phyloP scores from a whole-genome alignment of 2,797 vertebrate genomes.

The Moxostoma hubbsi region DNA sequence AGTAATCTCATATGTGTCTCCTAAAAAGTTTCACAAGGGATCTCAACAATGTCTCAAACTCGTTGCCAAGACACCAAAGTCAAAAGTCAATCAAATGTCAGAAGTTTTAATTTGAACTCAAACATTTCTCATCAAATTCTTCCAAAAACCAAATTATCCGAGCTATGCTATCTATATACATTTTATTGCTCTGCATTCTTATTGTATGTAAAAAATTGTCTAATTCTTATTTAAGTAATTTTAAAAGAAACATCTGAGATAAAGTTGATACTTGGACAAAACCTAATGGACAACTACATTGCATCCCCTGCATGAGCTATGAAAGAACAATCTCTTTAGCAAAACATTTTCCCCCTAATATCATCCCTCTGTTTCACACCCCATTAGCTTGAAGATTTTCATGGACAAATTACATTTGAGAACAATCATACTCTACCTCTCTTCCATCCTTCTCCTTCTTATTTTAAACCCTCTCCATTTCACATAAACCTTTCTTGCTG shows the following conservation, averaged over 20 bases:
- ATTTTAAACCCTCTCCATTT: background rate
- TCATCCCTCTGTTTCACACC: background rate
- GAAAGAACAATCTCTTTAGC: background rate
- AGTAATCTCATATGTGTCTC: no score
- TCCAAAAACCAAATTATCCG: background rate
- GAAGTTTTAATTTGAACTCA: no score
- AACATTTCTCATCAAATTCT: no score
- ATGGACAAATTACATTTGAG: conserved; percentile 12
- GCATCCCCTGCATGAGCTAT: background rate
- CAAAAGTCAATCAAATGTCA: background rate
- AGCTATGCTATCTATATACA: background rate
- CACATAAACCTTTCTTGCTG: background rate
- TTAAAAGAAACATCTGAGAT: background rate
- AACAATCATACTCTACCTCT: background rate
- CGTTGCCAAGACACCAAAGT: background rate
- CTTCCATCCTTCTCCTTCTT: background rate
- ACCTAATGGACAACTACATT: background rate
- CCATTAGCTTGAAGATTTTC: background rate
- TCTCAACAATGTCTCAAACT: background rate
- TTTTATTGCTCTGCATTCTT: background rate
- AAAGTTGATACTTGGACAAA: background rate
- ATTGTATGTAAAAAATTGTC: background rate
- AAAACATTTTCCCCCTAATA: background rate
- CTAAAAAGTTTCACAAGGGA: background rate
- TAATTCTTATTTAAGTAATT: background rate